Evolutionary conservation across 2,797 vertebrate genomes (phyloP).

Genomic region (Neosalanx taihuensis): DNA sequence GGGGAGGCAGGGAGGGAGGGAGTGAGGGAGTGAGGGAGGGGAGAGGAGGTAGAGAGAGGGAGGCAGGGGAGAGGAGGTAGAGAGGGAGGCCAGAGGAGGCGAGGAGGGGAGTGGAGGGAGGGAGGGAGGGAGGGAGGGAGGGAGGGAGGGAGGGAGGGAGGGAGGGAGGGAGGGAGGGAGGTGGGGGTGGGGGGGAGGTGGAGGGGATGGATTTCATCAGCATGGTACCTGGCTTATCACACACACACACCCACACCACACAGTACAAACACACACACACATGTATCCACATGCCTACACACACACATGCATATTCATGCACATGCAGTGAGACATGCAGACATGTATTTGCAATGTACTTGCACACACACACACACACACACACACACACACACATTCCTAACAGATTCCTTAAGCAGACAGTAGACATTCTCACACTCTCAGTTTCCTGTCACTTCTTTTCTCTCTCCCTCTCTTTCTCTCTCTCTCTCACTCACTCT

Average conservation of each 20-base stretch:
- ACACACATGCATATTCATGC: background rate
- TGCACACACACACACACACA: background rate
- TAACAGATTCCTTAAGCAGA: background rate
- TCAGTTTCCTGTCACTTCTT: background rate
- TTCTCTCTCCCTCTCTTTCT: constrained; percentile 21
- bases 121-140: background rate
- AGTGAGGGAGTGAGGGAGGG: background rate
- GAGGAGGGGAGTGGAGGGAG: constrained; percentile 1
- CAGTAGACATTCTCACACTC: background rate
- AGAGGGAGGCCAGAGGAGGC: background rate
- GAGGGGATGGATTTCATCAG: background rate
- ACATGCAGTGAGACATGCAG: too few relatives aligned
- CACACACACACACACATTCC: background rate
- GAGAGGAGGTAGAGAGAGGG: background rate
- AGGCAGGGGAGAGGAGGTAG: background rate
- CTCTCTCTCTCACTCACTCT: background rate
- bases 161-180: background rate
- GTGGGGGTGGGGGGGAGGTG: background rate
- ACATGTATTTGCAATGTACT: too few relatives aligned
- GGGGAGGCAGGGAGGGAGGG: background rate
- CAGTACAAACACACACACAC: background rate
- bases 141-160: background rate
- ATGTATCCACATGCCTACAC: background rate
- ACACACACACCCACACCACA: background rate
- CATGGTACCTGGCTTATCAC: background rate